Evolutionary conservation across 2,113 vertebrate genomes (phyloP).

Genomic region (Xiphias gladius): DNA sequence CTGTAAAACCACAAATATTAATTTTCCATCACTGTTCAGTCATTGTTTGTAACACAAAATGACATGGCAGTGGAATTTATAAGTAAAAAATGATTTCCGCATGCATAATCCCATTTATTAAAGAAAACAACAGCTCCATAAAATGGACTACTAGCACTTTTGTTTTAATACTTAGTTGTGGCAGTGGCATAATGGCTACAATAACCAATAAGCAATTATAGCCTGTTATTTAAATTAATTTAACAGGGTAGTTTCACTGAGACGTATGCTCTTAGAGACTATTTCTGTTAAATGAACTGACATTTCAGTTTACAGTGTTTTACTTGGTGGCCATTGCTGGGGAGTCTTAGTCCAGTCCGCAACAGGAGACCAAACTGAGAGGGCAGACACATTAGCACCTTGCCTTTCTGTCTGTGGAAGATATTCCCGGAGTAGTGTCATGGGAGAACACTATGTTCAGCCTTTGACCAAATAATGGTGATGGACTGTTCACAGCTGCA

Average conservation of each 20-base stretch:
- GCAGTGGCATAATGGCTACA: background rate
- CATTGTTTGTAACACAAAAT: background rate
- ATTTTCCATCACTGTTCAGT: background rate
- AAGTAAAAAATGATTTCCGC: background rate
- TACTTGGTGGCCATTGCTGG: background rate
- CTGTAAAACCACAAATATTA: conserved; percentile 54
- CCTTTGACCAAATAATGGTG: conserved; percentile 35
- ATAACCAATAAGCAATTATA: conserved; percentile 7
- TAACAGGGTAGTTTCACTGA: background rate
- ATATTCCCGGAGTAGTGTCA: conserved; percentile 5
- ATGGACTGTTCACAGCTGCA: conserved; percentile 26
- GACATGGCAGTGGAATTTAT: background rate
- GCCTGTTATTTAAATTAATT: conserved; percentile 14
- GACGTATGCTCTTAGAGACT: background rate
- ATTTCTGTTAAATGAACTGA: background rate
- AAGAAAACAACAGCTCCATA: background rate
- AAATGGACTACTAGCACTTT: conserved; percentile 10
- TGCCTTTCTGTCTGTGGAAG: conserved; percentile 4
- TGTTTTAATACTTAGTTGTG: conserved; percentile 1
- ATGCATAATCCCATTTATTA: background rate
- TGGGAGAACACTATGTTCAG: conserved; percentile 12
- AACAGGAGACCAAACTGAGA: conserved; percentile 10
- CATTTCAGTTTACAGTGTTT: conserved; percentile 10
- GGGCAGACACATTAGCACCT: conserved; percentile 10
- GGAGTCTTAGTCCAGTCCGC: background rate